A percentile compares a stretch with the other conserved stretches of the same genome.
phyloP scores from a whole-genome alignment of 1,140 invertebrate species.

The Drosophila athabasca region DNA sequence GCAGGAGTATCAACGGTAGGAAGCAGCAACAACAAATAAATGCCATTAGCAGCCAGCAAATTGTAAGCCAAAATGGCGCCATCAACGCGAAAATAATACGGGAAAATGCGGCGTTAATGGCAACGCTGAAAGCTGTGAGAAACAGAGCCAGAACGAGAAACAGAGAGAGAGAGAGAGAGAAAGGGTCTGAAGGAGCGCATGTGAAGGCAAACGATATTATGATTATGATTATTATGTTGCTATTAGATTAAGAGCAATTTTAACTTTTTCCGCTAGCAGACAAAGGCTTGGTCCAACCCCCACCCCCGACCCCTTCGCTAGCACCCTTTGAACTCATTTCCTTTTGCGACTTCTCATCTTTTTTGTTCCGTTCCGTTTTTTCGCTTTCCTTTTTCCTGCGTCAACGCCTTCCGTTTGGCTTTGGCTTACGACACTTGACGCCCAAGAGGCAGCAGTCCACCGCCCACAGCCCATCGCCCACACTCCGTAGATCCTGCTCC shows the following conservation, averaged over 20 bases:
- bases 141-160: background rate
- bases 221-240: conserved; percentile 83
- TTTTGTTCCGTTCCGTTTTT: conserved; percentile 23
- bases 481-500: conserved; percentile 24
- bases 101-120: conserved; percentile 76
- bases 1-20: conserved; percentile 27
- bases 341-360: background rate
- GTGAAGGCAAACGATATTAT: conserved; percentile 78
- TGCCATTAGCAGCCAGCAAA: conserved; percentile 72
- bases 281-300: conserved; percentile 19
- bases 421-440: conserved; percentile 78
- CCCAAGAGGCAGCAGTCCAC: conserved; percentile 37
- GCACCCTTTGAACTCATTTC: background rate
- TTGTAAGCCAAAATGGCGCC: conserved; percentile 75
- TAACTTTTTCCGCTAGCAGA: conserved; percentile 60
- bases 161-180: background rate
- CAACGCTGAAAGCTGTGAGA: conserved; percentile 26
- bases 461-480: background rate
- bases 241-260: conserved; percentile 83
- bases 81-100: conserved; percentile 80
- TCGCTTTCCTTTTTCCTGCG: conserved; percentile 48
- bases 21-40: conserved; percentile 61
- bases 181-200: conserved; percentile 25
- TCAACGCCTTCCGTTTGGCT: conserved; percentile 68
- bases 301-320: background rate